Evolutionary conservation across 2,113 vertebrate species (phyloP), one percentile per base, ranked within the genome.

Genomic region (Centropristis striata): DNA sequence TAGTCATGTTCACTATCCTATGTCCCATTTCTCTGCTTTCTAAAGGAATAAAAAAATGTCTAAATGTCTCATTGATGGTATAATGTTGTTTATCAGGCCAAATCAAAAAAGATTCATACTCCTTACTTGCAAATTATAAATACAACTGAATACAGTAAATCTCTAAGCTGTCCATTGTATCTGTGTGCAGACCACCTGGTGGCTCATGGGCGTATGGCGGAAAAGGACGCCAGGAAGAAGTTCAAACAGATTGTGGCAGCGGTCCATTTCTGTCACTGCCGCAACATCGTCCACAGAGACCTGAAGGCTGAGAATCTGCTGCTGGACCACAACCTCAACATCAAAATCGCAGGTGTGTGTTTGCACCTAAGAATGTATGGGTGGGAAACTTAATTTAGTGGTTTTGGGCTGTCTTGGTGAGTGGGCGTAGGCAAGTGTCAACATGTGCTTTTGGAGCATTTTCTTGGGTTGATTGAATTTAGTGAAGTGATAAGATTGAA

Each of bases 161-260:
- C 4, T 72, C 36, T 65, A 3, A 71, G 3, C 12, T 44, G 4
- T 32, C 4, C 5, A 13, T 60, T 41, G 47, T 64, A 10, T 57
- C 13, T 54, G n/a, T 50, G 8, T 47, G 13, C 92, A 99, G 98
- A 99, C 95, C 98, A 99, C 89, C 86, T 99, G 68, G 98, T 99
- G 92, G 98, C 98, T 72, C 98, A 99, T 0, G 98, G 98, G 0
- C 96, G 98, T 0, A 99, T 99, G 98, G 98, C 98, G 0, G 98
- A 99, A 90, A 99, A 99, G 88, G 98, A 99, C 58, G 98, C 98
- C 28, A 96, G 98, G 47, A 95, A 96, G 70, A 99, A 99, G 91
- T 99, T 99, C 92, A 99, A 99, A 86, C 98, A 99, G 89, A 99
- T 99, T 0, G 96, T 99, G 47, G 96, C 98, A 3, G 98, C 98